Evolutionary conservation across 2,113 vertebrate species (phyloP).

Genomic region (Neogale vison): DNA sequence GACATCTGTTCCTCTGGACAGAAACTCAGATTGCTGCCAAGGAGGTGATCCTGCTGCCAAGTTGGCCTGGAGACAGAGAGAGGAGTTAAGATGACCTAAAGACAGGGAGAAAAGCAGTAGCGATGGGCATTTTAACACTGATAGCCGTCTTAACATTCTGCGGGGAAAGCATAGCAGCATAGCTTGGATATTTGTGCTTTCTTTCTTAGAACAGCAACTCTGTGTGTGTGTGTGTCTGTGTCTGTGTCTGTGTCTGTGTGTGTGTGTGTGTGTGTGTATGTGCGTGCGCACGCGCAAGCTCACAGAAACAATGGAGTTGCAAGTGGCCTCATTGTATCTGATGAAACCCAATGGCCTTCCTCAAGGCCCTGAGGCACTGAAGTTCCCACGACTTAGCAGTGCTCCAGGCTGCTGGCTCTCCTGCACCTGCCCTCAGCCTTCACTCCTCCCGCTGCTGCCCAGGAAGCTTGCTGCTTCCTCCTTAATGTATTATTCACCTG

Average conservation of each 20-base stretch:
- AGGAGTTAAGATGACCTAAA: background rate
- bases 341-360: background rate
- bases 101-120: background rate
- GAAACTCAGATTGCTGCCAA: background rate
- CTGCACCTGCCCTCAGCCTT: background rate
- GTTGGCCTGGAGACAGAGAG: background rate
- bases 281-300: background rate
- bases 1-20: background rate
- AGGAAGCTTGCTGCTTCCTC: background rate
- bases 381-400: background rate
- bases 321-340: background rate
- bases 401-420: background rate
- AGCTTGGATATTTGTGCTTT: background rate
- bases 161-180: background rate
- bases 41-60: background rate
- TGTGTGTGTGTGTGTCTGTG: background rate
- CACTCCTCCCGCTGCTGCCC: fast-evolving
- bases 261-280: fast-evolving
- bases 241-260: fast-evolving
- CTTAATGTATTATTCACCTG: background rate
- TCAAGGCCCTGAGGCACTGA: background rate
- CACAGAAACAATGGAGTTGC: background rate
- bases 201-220: background rate
- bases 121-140: background rate
- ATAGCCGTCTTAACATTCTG: background rate